Evolutionary conservation across 2,888 invertebrate species (phyloP).

Genomic region (Serripes groenlandicus): DNA sequence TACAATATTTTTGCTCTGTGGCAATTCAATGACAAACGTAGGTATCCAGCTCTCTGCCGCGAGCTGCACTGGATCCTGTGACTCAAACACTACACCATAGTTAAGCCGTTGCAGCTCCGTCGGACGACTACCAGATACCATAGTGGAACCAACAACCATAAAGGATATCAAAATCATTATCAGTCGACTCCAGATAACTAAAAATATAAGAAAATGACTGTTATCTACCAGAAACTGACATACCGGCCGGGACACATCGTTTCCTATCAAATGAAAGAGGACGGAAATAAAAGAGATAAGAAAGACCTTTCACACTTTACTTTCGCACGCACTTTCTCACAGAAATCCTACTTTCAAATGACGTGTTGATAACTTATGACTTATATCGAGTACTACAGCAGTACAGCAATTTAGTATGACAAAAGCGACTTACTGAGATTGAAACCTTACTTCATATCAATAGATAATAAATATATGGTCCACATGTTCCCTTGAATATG

Average conservation of each 20-base stretch:
- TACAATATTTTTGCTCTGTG: not conserved
- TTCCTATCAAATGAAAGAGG: not conserved
- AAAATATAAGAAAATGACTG: too few species aligned
- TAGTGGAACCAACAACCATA: not conserved
- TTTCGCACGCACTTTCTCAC: too few species aligned
- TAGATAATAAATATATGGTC: too few species aligned
- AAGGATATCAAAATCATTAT: not conserved
- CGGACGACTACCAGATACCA: slow-evolving; percentile 6
- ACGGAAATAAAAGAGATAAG: too few species aligned
- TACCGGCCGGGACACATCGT: not conserved
- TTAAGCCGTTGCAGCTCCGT: slow-evolving; percentile 22
- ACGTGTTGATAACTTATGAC: too few species aligned
- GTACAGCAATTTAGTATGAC: too few species aligned
- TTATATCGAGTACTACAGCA: too few species aligned
- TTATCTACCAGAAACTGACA: not conserved
- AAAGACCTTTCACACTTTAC: not conserved
- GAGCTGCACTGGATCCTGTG: not conserved
- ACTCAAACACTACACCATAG: slow-evolving; percentile 33
- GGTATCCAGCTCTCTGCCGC: slow-evolving; percentile 31
- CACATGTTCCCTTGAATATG: too few species aligned
- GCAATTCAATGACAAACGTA: slow-evolving; percentile 31
- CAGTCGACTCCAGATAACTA: not conserved
- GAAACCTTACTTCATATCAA: too few species aligned
- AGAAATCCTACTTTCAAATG: too few species aligned
- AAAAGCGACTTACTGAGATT: too few species aligned